Conservation (phyloP, 2,113 vertebrate genomes). For the Peucedramus taeniatus region DNA sequence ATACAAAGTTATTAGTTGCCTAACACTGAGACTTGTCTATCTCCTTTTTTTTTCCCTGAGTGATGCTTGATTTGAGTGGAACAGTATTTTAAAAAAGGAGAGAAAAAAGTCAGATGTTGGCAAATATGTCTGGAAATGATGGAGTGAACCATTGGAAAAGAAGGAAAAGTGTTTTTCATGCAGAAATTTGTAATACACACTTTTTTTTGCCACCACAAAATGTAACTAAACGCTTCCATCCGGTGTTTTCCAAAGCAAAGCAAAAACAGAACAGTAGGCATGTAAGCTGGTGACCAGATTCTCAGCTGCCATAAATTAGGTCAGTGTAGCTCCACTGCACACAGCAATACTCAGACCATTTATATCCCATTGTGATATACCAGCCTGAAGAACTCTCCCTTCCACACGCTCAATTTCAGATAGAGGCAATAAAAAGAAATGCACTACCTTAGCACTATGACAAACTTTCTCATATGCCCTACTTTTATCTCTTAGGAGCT, state of each 20-base stretch:
- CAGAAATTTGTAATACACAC: neutral
- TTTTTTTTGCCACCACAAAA: neutral
- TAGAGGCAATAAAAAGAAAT: neutral
- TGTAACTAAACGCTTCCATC: neutral
- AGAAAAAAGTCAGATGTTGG: neutral
- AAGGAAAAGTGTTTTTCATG: neutral
- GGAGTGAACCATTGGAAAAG: neutral
- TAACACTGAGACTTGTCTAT: neutral
- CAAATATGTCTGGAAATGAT: neutral
- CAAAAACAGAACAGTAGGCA: neutral
- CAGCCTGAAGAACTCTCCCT: neutral
- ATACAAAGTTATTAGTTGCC: neutral
- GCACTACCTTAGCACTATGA: accelerated
- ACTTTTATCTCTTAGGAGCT: neutral
- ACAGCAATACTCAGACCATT: neutral
- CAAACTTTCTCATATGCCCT: neutral
- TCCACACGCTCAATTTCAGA: neutral
- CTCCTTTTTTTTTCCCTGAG: accelerated
- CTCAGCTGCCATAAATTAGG: neutral
- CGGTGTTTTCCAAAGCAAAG: neutral
- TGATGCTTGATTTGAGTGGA: neutral
- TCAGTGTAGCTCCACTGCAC: neutral
- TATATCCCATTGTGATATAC: neutral
- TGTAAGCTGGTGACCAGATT: neutral
- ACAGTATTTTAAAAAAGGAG: neutral